phyloP scores from a whole-genome alignment of 2,888 invertebrate genomes.

The Microchrysa polita region DNA sequence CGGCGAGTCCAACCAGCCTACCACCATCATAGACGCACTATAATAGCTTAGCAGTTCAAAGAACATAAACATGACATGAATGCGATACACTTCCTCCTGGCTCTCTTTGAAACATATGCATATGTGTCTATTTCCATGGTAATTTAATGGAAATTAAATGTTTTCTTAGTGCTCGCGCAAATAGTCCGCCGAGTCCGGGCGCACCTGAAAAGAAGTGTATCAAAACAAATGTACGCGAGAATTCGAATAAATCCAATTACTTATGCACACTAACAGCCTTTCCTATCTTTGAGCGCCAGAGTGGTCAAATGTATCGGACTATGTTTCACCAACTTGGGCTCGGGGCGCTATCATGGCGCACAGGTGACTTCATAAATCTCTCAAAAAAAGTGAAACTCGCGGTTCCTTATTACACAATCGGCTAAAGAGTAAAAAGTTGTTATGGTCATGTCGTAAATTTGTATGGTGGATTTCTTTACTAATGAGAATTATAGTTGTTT shows the following conservation, averaged over 20 bases:
- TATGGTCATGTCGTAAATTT: neutral
- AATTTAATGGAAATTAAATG: constrained; percentile 3
- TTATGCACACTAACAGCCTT: neutral
- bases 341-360: neutral
- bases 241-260: constrained; percentile 1
- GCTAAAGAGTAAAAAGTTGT: neutral
- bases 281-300: too few relatives aligned
- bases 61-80: constrained; percentile 1
- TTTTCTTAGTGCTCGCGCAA: neutral
- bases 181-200: too few relatives aligned
- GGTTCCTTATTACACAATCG: constrained; percentile 14
- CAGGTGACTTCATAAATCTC: constrained; percentile 30
- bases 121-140: neutral
- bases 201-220: neutral
- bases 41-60: neutral
- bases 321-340: neutral
- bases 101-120: neutral
- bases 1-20: neutral
- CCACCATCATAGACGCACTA: neutral
- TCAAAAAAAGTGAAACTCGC: constrained; percentile 13
- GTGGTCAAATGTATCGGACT: neutral
- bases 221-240: neutral
- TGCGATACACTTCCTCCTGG: neutral
- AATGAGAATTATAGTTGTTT: constrained; percentile 3
- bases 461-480: neutral